A percentile compares a stretch with the other conserved stretches of the same genome.
Evolutionary conservation across 2,113 vertebrate genomes (phyloP).

Genomic region (Mobula hypostoma): DNA sequence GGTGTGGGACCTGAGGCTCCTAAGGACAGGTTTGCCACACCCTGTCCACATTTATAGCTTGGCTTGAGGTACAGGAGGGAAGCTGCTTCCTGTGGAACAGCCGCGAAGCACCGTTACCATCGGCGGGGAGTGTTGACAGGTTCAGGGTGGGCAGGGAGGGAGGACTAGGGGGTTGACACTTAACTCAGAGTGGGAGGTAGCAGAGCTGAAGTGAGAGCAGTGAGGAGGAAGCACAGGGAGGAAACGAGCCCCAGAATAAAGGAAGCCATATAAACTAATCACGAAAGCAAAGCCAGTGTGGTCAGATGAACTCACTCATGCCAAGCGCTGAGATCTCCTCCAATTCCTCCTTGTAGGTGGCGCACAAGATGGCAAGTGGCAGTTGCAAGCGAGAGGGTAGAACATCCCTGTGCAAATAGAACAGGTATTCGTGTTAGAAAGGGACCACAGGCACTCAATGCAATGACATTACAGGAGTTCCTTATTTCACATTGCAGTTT

Average conservation of each 20-base stretch:
- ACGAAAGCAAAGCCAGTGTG: neutral
- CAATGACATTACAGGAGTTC: neutral
- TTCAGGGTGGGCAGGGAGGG: too few species aligned
- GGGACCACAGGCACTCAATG: neutral
- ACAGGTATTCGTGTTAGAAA: neutral
- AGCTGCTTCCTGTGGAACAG: neutral
- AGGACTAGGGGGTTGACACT: too few species aligned
- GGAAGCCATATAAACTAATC: neutral
- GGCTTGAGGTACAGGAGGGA: neutral
- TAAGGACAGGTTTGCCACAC: neutral
- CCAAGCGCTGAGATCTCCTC: neutral
- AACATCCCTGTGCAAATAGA: conserved; percentile 60
- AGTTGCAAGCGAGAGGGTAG: conserved; percentile 56
- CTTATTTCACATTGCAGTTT: neutral
- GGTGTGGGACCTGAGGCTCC: too few species aligned
- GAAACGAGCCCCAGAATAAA: neutral
- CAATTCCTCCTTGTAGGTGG: conserved; percentile 39
- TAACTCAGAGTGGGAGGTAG: too few species aligned
- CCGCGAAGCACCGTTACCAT: neutral
- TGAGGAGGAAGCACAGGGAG: neutral
- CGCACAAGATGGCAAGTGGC: neutral
- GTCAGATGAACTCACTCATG: conserved; percentile 38
- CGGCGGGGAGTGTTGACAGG: too few species aligned
- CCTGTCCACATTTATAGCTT: neutral
- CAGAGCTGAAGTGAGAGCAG: neutral